Percentiles rank a stretch among this genome's conserved stretches.
phyloP scores from a whole-genome alignment of 2,797 vertebrate genomes.

The Acanthurus lineatus region DNA sequence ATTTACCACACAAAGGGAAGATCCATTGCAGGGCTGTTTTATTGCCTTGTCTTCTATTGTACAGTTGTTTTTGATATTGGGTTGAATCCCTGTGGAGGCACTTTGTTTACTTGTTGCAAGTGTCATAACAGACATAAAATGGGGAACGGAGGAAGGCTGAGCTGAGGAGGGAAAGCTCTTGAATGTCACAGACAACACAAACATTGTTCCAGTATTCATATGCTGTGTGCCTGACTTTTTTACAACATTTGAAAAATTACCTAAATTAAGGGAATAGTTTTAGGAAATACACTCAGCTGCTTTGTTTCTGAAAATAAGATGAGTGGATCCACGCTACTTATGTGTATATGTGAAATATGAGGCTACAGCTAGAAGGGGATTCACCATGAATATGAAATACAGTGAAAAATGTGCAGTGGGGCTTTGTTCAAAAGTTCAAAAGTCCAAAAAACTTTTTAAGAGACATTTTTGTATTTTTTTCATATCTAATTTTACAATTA shows the following conservation, averaged over 20 bases:
- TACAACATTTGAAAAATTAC: neutral
- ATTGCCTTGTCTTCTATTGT: constrained; percentile 25
- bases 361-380: too few species aligned
- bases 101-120: too few species aligned
- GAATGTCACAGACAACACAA: constrained; percentile 19
- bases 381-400: too few species aligned
- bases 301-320: neutral
- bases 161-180: neutral
- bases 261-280: constrained; percentile 1
- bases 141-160: constrained; percentile 13
- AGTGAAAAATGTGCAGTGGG: too few species aligned
- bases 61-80: constrained; percentile 44
- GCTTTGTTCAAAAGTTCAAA: too few species aligned
- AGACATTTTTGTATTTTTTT: too few species aligned
- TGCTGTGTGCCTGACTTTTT: neutral
- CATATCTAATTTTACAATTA: too few species aligned
- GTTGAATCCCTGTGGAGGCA: constrained; percentile 24
- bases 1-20: neutral
- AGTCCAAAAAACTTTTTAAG: too few species aligned
- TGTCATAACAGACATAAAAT: constrained; percentile 37
- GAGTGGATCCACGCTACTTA: too few species aligned
- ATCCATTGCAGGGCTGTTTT: constrained; percentile 10
- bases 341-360: too few species aligned
- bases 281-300: neutral
- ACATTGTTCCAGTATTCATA: neutral